Evolutionary conservation across 2,888 invertebrate species (phyloP), one percentile per base, ranked within the genome.

Genomic region (Eupithecia subumbrata): DNA sequence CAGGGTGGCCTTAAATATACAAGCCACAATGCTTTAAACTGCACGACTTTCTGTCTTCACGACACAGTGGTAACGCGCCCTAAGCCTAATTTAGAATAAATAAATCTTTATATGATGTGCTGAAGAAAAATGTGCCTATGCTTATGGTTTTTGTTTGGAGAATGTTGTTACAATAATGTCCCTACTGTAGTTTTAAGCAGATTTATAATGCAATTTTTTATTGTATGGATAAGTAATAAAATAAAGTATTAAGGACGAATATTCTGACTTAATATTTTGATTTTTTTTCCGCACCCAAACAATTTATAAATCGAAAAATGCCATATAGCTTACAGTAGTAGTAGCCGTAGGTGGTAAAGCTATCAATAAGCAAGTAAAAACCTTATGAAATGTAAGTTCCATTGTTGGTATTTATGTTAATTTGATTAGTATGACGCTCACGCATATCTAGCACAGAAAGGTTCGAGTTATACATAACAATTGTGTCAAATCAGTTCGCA

Each of bases 221-320:
- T 68, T 71, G 30, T 67, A 72, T 67, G 0, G n/a, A 45, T 64
- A 64, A 18, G 45, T 22, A 75, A 71, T 72, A 75, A 72, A 75
- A 71, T 72, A 75, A 72, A 75, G 69, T 69, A 66, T 74, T 71
- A n/a, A 40, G 60, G 40, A 69, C 69, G n/a, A 72, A 71, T 25
- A 34, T 34, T 34, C 34, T 22, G 63, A 16, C 7, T 5, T 64
- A 18, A 3, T 64, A 64, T 34, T 64, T 34, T 64, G 60, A 60
- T 60, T 60, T 12, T 25, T 9, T 60, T 60, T 60, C 22, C n/a
- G 14, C 5, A 16, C 30, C 30, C 63, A 63, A 63, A 30, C 30
- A 7, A 63, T 63, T 63, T 30, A 56, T 11, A 56, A 22, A 22
- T 56, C 4, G 12, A 56, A n/a, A 52, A n/a, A 48, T 16, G 1